Evolutionary conservation across 2,797 vertebrate species (phyloP).

Genomic region (Chaunax sp.): DNA sequence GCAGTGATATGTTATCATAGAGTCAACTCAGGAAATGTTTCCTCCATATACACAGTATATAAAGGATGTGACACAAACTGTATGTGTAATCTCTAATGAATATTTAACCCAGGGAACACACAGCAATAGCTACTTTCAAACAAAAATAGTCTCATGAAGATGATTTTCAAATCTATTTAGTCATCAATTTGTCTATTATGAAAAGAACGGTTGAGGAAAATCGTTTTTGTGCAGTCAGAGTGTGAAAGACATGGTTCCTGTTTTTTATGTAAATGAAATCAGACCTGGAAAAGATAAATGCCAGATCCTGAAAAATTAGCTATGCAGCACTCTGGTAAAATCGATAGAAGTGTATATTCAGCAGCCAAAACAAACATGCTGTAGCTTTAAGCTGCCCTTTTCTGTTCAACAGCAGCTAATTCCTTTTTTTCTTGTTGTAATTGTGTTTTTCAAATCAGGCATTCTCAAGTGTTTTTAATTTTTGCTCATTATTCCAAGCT

Average conservation of each 20-base stretch:
- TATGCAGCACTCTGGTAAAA: conserved; percentile 29
- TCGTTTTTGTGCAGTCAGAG: conserved; percentile 24
- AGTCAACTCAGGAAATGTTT: conserved; percentile 1
- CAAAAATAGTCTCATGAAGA: conserved; percentile 4
- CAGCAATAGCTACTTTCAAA: conserved; percentile 8
- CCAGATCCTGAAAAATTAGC: conserved; percentile 37
- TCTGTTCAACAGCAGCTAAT: background rate
- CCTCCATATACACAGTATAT: background rate
- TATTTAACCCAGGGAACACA: background rate
- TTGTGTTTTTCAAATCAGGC: conserved; percentile 38
- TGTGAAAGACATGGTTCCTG: conserved; percentile 25
- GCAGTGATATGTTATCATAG: background rate
- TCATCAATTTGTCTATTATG: conserved; percentile 39
- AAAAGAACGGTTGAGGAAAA: conserved; percentile 18
- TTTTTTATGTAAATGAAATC: conserved; percentile 47
- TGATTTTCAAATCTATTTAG: conserved; percentile 35
- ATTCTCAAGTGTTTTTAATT: conserved; percentile 13
- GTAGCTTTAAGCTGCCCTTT: conserved; percentile 13
- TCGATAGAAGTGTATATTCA: conserved; percentile 27
- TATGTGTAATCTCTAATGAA: no score
- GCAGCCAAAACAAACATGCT: conserved; percentile 29
- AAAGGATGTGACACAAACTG: background rate
- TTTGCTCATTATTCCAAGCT: conserved; percentile 16
- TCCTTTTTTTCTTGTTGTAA: conserved; percentile 14
- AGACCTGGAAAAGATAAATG: conserved; percentile 36